These are phyloP conservation scores for Bubalus kerabau DNA, from an alignment of 2,113 vertebrate genomes.

Conservation along the genomic window DNA sequence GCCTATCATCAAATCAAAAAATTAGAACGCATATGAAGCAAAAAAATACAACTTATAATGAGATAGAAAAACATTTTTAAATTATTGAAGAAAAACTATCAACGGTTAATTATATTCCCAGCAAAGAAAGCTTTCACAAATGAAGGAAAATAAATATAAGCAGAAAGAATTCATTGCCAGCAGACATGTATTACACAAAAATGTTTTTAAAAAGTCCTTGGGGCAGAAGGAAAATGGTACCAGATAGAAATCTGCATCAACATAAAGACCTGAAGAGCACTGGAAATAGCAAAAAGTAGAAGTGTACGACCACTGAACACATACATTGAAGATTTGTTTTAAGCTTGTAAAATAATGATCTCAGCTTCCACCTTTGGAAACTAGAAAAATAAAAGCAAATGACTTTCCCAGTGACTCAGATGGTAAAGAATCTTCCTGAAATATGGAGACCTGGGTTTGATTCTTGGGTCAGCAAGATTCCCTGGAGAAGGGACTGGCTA, in stretches of 20 bases:
- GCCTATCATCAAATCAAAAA: neutral
- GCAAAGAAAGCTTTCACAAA: neutral
- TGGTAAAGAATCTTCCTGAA: neutral
- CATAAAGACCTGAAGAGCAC: neutral
- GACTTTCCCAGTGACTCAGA: neutral
- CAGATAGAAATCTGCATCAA: neutral
- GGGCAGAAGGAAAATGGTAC: neutral
- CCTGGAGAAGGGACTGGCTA: neutral
- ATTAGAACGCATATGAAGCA: neutral
- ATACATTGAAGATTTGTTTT: neutral
- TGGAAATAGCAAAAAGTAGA: neutral
- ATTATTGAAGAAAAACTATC: conserved; percentile 12
- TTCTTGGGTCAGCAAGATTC: neutral
- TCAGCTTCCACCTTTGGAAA: neutral
- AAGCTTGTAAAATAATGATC: neutral
- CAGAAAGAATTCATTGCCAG: neutral
- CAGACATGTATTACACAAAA: neutral
- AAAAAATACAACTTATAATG: neutral
- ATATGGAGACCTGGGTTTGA: neutral
- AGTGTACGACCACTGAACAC: neutral
- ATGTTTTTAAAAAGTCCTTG: neutral
- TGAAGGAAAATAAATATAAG: neutral
- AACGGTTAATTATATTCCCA: neutral
- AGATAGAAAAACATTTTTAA: neutral
- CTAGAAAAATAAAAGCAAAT: neutral